phyloP scores from a whole-genome alignment of 2,797 vertebrate genomes.

The Tokudaia muenninki region DNA sequence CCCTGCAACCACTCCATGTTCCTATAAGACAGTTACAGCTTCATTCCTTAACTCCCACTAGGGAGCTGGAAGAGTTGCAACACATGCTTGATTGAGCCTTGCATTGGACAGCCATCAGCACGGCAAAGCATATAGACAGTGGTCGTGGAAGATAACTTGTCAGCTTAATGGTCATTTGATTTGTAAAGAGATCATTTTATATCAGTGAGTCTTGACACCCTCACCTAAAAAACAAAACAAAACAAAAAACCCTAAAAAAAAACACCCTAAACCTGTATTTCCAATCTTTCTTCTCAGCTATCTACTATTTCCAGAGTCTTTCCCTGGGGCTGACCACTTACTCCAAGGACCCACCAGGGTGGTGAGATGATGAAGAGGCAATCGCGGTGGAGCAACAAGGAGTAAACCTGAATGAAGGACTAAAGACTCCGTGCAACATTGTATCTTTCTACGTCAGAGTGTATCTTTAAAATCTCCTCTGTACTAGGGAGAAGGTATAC shows the following conservation, averaged over 20 bases:
- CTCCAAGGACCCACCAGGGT: background rate
- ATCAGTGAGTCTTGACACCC: background rate
- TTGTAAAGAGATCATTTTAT: slow-evolving; percentile 6
- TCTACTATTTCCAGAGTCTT: background rate
- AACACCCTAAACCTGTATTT: background rate
- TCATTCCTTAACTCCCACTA: background rate
- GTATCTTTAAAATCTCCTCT: background rate
- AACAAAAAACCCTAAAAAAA: no score
- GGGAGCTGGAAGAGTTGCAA: background rate
- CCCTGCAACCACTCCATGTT: background rate
- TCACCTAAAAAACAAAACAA: background rate
- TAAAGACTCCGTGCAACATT: background rate
- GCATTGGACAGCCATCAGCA: background rate
- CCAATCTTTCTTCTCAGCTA: background rate
- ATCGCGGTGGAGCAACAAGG: background rate
- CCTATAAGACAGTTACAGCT: background rate
- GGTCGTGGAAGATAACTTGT: background rate
- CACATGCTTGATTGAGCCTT: background rate
- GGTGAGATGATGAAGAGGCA: background rate
- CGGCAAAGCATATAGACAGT: background rate
- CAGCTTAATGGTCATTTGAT: background rate
- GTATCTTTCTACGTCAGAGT: background rate
- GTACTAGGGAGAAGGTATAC: background rate
- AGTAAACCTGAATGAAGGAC: background rate
- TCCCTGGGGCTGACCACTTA: background rate